phyloP scores from a whole-genome alignment of 2,797 vertebrate genomes.

The Enteromius paludinosus region DNA sequence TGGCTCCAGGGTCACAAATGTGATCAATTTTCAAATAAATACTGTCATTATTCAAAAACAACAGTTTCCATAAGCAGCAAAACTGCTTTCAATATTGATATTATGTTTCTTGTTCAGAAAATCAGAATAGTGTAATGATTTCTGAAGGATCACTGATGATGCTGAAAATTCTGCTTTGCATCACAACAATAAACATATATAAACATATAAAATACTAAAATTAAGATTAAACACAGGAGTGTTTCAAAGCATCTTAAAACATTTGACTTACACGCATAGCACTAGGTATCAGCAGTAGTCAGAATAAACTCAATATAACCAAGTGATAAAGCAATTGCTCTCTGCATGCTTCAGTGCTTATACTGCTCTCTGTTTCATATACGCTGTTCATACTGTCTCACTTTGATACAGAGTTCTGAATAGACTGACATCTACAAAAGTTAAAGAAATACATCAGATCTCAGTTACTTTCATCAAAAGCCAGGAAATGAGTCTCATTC shows the following conservation, averaged over 20 bases:
- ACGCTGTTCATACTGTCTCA: background rate
- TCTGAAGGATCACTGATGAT: background rate
- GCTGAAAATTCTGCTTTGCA: too few species aligned
- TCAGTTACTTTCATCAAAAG: background rate
- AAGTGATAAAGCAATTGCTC: slow-evolving; percentile 26
- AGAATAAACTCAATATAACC: slow-evolving; percentile 17
- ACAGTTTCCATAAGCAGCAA: background rate
- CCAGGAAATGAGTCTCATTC: background rate
- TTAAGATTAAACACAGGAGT: background rate
- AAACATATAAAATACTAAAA: background rate
- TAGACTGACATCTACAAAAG: background rate
- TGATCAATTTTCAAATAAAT: background rate
- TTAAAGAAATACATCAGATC: background rate
- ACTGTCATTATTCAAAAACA: background rate
- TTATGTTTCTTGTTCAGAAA: background rate
- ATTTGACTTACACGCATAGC: background rate
- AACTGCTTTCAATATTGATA: background rate
- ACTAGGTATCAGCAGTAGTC: background rate
- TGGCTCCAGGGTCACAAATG: too few species aligned
- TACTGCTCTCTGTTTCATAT: background rate
- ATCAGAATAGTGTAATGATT: background rate
- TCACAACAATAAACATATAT: background rate
- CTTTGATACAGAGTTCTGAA: background rate
- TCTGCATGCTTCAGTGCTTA: background rate
- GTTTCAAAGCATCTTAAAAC: background rate